Conservation (phyloP, 1,140 invertebrate species). For the Penaeus vannamei region DNA sequence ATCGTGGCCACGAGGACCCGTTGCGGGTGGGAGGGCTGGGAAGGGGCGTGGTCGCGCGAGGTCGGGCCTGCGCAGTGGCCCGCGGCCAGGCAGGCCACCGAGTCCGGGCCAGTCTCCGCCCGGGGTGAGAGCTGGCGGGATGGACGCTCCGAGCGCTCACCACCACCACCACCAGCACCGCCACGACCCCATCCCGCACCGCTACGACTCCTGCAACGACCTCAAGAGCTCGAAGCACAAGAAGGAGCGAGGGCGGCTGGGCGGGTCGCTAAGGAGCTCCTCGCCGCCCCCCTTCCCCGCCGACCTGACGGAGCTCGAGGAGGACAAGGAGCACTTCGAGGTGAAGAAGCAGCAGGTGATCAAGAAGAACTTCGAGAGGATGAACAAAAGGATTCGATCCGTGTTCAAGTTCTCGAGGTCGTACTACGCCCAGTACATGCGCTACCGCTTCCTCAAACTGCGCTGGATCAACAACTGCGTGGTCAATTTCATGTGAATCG, state of each 20-base stretch:
- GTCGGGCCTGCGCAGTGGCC: too few species aligned
- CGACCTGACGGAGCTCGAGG: neutral
- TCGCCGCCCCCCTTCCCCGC: neutral
- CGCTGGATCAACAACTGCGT: constrained; percentile 64
- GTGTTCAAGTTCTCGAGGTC: constrained; percentile 58
- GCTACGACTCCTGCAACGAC: neutral
- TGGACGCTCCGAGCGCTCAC: neutral
- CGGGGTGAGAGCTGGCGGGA: constrained; percentile 20
- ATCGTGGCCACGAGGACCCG: too few species aligned
- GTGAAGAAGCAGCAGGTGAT: constrained; percentile 42
- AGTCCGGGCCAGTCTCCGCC: neutral
- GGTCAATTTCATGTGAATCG: constrained; percentile 59
- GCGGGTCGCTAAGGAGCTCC: neutral
- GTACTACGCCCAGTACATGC: constrained; percentile 64
- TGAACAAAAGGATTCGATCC: constrained; percentile 57
- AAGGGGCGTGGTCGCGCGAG: too few species aligned
- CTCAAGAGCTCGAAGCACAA: neutral
- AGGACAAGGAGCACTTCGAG: constrained; percentile 1
- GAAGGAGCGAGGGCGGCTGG: neutral
- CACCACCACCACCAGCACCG: constrained; percentile 24
- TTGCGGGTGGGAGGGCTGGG: too few species aligned
- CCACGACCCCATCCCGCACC: constrained; percentile 19
- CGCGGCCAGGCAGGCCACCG: too few species aligned
- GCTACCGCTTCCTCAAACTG: constrained; percentile 61
- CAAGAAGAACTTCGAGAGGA: constrained; percentile 36